Percentiles rank a stretch among this genome's conserved stretches.
phyloP scores from a whole-genome alignment of 2,797 vertebrate species.

The Phoeniculus purpureus region DNA sequence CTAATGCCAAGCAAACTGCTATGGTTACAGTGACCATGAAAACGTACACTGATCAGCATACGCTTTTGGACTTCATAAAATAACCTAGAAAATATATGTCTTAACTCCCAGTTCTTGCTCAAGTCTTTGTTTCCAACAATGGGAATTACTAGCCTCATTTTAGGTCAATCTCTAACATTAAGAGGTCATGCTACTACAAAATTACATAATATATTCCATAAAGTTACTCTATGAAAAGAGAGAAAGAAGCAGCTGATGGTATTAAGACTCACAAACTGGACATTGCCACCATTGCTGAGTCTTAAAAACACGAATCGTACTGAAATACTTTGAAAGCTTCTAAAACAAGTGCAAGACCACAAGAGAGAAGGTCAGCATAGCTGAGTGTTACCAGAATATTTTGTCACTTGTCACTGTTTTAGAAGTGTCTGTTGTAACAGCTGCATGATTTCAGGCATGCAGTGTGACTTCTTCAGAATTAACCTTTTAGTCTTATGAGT shows the following conservation, averaged over 20 bases:
- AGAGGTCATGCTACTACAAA: background rate
- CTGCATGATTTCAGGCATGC: background rate
- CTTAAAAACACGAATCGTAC: background rate
- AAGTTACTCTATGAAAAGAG: background rate
- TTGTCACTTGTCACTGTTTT: background rate
- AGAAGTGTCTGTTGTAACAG: background rate
- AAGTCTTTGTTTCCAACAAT: background rate
- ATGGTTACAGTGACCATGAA: background rate
- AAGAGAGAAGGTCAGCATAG: background rate
- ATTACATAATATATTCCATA: background rate
- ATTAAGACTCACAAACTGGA: background rate
- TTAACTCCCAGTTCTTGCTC: fast-evolving
- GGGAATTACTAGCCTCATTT: background rate
- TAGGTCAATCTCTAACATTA: background rate
- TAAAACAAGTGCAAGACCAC: background rate
- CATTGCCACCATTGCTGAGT: background rate
- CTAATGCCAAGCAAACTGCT: background rate
- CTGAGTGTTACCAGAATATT: background rate
- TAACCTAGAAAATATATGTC: background rate
- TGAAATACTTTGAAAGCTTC: background rate
- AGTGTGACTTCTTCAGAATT: background rate
- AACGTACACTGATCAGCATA: background rate
- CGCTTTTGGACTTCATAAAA: background rate
- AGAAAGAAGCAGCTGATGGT: background rate
- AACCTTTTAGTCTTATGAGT: background rate